Base-by-base conservation (phyloP, 2,797 vertebrate species). In the Lycodopsis pacificus region DNA sequence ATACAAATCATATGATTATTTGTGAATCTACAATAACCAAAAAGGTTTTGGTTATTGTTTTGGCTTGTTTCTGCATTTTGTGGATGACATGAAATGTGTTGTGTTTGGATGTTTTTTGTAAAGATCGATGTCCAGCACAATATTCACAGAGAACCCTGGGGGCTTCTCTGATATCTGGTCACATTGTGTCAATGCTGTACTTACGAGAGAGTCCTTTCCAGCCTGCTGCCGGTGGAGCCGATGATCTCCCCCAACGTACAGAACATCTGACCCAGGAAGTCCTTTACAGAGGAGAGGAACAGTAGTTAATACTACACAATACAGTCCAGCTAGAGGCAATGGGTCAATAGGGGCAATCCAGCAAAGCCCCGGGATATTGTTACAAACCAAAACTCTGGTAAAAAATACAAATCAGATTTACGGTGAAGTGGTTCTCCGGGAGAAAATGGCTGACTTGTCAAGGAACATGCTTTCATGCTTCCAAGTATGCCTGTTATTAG, bases 221-320 rank as follows among this genome's bases (percentile, higher is more conserved):
- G 89, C 3, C 96, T 94, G 87, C 97, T 96, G 25, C 96, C 95
- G 14, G 95, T 91, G 40, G 97, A 96, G 64, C 97, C 97, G 0
- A 98, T 96, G 85, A 98, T 96, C 80, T 98, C 97, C 34, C 97
- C 97, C 65, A 98, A 83, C 0, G 97, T 97, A 85, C 97, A 96
- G n/a, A 96, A 97, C 0, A 94, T 95, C 91, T 97, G 97, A 72
- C 97, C 97, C 84, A 98, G 93, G 90, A 97, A 97, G 90, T 97
- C 97, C 97, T 97, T 81, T 48, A 90, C 46, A 65, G 49, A 73
- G 22, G 7, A 81, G 48, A 65, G 11, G 32, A 81, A n/a, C 54
- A 73, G 70, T 8, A 20, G 14, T 71, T n/a, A 66, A 57, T 10
- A 32, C 20, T n/a, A 14, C 49, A 68, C 15, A 48, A 13, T 1